These are phyloP conservation scores for Smutsia temminckii DNA, from an alignment of 2,797 vertebrate genomes.

Conservation along the genomic window DNA sequence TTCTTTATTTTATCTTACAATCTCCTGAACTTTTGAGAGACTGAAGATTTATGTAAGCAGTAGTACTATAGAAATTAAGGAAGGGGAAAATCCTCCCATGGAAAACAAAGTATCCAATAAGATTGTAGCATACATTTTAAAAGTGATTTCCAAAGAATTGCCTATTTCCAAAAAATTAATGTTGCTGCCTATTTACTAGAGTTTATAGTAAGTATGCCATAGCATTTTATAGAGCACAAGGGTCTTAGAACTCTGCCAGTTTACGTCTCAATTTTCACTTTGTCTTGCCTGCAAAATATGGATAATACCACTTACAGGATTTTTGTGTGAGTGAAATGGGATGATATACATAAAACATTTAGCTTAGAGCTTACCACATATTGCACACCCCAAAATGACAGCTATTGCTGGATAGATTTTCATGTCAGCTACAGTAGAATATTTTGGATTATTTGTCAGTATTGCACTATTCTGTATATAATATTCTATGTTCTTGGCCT, in stretches of 20 bases:
- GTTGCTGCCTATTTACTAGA: not conserved
- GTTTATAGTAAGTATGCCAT: no score
- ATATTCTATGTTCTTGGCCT: not conserved
- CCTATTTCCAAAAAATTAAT: not conserved
- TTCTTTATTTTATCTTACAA: not conserved
- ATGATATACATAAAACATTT: not conserved
- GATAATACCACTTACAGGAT: not conserved
- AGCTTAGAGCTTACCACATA: not conserved
- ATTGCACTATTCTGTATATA: not conserved
- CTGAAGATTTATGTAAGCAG: not conserved
- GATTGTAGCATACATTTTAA: not conserved
- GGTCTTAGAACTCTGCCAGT: not conserved
- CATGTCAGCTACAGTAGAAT: not conserved
- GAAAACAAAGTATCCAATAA: not conserved
- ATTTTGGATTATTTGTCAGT: conserved; percentile 13
- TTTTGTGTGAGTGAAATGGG: not conserved
- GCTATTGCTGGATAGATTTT: not conserved
- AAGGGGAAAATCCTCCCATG: not conserved
- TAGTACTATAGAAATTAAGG: not conserved
- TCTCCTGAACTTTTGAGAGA: not conserved
- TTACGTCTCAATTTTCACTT: not conserved
- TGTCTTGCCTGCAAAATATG: not conserved
- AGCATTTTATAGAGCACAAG: not conserved
- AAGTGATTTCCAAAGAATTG: not conserved
- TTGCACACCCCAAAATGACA: not conserved